Evolutionary conservation across 1,140 invertebrate genomes (phyloP).

Genomic region (Battus philenor): DNA sequence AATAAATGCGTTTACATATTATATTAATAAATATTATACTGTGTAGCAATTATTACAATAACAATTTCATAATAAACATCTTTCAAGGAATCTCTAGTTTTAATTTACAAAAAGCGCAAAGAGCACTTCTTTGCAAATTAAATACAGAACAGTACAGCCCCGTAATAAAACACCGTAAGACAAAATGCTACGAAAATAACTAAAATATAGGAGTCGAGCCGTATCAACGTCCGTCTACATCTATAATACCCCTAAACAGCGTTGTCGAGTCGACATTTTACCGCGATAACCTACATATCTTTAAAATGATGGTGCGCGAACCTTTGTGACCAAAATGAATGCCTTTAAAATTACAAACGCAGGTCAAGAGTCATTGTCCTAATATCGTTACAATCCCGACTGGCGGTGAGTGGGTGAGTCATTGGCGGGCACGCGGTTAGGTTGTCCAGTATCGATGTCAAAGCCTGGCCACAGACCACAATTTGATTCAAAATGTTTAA

Average conservation of each 20-base stretch:
- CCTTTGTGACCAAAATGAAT: not conserved
- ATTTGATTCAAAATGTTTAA: not conserved
- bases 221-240: not conserved
- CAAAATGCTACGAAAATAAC: not conserved
- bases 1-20: too few species aligned
- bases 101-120: too few species aligned
- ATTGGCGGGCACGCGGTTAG: conserved; percentile 3
- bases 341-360: conserved; percentile 4
- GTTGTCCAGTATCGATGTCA: not conserved
- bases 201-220: too few species aligned
- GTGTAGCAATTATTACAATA: too few species aligned
- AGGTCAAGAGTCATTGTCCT: conserved; percentile 15
- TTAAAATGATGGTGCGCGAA: not conserved
- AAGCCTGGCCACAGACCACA: not conserved
- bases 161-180: not conserved
- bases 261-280: not conserved
- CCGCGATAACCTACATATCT: not conserved
- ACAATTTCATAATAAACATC: too few species aligned
- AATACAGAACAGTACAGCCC: not conserved
- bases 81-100: not conserved
- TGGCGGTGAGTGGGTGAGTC: conserved; percentile 1
- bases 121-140: too few species aligned
- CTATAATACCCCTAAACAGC: not conserved
- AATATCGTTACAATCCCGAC: conserved; percentile 3
- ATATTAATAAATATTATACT: too few species aligned